Evolutionary conservation across 2,113 vertebrate species (phyloP).

Genomic region (Tychaedon coryphoeus): DNA sequence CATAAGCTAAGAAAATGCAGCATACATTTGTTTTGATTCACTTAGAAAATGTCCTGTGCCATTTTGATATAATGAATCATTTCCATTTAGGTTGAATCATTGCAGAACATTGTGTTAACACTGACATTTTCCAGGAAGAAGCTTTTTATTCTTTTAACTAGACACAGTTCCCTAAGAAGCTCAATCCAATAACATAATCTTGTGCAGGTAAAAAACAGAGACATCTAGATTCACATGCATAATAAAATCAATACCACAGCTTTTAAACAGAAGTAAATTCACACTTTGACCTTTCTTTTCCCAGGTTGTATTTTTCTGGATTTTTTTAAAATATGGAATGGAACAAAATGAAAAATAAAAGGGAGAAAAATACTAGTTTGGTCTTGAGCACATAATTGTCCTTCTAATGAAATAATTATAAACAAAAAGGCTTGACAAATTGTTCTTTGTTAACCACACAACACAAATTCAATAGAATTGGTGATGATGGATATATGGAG

Average conservation of each 20-base stretch:
- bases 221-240: neutral
- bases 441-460: neutral
- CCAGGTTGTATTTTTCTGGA: neutral
- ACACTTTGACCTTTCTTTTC: neutral
- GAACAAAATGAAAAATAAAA: neutral
- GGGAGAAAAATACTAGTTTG: neutral
- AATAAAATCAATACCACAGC: neutral
- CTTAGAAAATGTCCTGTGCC: neutral
- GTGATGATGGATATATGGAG: neutral
- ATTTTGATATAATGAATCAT: neutral
- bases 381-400: neutral
- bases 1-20: neutral
- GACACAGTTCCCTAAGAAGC: neutral
- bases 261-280: slow-evolving; percentile 8
- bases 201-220: neutral
- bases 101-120: neutral
- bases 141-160: neutral
- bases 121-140: slow-evolving; percentile 3
- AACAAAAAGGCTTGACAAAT: neutral
- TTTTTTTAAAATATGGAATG: neutral
- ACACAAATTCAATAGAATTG: neutral
- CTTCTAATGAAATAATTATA: neutral
- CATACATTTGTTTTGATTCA: neutral
- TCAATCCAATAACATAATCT: neutral
- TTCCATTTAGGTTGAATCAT: neutral